phyloP scores from a whole-genome alignment of 2,888 invertebrate species.

The Drosophila robusta region DNA sequence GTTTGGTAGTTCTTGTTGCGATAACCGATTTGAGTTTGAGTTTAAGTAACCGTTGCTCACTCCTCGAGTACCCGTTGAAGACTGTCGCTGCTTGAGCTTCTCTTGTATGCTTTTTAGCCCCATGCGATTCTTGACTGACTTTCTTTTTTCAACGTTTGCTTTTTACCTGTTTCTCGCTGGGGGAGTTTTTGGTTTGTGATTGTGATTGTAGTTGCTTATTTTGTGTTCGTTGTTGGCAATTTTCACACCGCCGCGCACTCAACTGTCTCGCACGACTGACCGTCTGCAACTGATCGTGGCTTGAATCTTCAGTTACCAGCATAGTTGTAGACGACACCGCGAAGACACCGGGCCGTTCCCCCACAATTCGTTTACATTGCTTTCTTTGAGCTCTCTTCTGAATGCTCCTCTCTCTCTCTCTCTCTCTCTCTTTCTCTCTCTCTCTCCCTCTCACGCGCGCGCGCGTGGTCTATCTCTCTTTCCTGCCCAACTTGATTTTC shows the following conservation, averaged over 20 bases:
- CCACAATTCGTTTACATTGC: constrained; percentile 61
- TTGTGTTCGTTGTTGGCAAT: constrained; percentile 60
- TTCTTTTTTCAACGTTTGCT: constrained; percentile 64
- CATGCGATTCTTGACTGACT: constrained; percentile 67
- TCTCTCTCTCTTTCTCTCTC: neutral
- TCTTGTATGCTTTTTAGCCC: constrained; percentile 81
- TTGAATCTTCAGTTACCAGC: constrained; percentile 81
- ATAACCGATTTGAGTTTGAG: constrained; percentile 46
- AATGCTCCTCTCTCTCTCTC: constrained; percentile 1
- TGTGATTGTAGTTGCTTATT: constrained; percentile 54
- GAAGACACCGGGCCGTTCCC: constrained; percentile 18
- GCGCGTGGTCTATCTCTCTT: constrained; percentile 6
- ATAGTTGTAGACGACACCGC: constrained; percentile 65
- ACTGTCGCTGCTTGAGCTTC: constrained; percentile 79
- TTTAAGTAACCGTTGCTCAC: constrained; percentile 61
- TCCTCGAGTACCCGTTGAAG: constrained; percentile 76
- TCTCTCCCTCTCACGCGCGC: constrained; percentile 1
- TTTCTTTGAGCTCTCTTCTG: constrained; percentile 60
- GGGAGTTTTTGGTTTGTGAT: constrained; percentile 64
- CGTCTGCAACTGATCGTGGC: constrained; percentile 83
- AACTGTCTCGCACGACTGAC: constrained; percentile 83
- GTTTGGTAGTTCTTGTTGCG: constrained; percentile 25
- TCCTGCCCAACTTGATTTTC: constrained; percentile 55
- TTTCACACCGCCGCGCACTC: constrained; percentile 80
- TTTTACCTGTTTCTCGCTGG: constrained; percentile 70